phyloP scores from a whole-genome alignment of 2,113 vertebrate species.

The Willisornis vidua region DNA sequence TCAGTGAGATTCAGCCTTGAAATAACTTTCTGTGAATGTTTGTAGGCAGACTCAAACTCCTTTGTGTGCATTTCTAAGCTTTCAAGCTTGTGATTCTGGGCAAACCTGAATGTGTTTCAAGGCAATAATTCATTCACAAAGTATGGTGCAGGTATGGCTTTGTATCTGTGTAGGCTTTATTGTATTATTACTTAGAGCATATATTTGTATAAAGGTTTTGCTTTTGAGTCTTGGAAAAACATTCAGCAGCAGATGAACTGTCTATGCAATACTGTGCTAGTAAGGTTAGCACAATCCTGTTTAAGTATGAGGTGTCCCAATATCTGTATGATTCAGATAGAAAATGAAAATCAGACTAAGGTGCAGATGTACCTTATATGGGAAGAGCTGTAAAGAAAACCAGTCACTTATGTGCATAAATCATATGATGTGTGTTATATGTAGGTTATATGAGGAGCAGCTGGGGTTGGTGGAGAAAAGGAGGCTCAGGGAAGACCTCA shows the following conservation, averaged over 20 bases:
- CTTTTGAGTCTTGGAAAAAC: neutral
- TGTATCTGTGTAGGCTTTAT: neutral
- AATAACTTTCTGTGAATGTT: neutral
- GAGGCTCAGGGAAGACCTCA: neutral
- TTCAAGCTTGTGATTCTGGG: neutral
- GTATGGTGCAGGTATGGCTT: neutral
- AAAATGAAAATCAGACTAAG: neutral
- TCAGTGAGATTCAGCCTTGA: neutral
- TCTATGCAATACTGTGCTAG: neutral
- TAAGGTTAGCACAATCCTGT: neutral
- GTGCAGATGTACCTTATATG: neutral
- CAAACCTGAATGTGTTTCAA: neutral
- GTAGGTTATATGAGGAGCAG: neutral
- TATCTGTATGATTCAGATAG: neutral
- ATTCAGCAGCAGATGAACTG: neutral
- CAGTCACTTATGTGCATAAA: neutral
- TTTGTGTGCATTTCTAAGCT: neutral
- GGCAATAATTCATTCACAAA: neutral
- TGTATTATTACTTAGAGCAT: neutral
- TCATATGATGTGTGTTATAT: accelerated
- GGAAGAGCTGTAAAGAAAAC: neutral
- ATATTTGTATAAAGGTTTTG: neutral
- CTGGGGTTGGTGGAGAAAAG: neutral
- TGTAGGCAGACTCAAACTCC: neutral
- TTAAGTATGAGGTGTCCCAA: neutral